Base-by-base conservation (phyloP, 2,113 vertebrate genomes). In the Erythrocebus patas region DNA sequence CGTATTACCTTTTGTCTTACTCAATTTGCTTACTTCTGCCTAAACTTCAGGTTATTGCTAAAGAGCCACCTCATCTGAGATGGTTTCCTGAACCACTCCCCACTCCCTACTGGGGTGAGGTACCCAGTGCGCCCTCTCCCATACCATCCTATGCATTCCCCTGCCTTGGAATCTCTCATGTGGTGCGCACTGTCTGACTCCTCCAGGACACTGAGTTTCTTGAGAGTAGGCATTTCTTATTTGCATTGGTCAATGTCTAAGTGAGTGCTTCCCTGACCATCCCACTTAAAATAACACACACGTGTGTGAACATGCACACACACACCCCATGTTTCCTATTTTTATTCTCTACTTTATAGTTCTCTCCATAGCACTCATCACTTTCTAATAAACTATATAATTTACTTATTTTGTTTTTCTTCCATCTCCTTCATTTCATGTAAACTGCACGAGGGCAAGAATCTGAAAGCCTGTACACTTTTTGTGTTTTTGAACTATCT, bases 91-190 rank as follows among this genome's bases (percentile, higher is more conserved):
- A 79, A 38, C 38, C n/a, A 43, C 2, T 5, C 10, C 23, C 17
- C 12, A n/a, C 55, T 73, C 14, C 30, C 52, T 78, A 20, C 18
- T 30, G n/a, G n/a, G 30, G 23, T 72, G 12, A 76, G 52, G 59
- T 40, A 17, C 1, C 38, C 38, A 91, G 0, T 30, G 7, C 2
- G 10, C 0, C 0, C 30, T 22, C 79, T 52, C 11, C 11, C 35
- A 68, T 22, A n/a, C 18, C 38, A 61, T 35, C 22, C 14, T 3
- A 0, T 43, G n/a, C 43, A 25, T 73, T 79, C 20, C 18, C 61
- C 78, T 32, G 52, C 9, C 59, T 38, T 2, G 3, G 6, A 70
- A 10, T 1, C 4, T 78, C 43, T 84, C 48, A n/a, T 22, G 22
- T 75, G 32, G 57, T 40, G 4, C 20, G 32, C 18, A 45, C 83